Evolutionary conservation across 2,888 invertebrate genomes (phyloP), one percentile per base, ranked within the genome.

Genomic region (Pogonocherus hispidulus): DNA sequence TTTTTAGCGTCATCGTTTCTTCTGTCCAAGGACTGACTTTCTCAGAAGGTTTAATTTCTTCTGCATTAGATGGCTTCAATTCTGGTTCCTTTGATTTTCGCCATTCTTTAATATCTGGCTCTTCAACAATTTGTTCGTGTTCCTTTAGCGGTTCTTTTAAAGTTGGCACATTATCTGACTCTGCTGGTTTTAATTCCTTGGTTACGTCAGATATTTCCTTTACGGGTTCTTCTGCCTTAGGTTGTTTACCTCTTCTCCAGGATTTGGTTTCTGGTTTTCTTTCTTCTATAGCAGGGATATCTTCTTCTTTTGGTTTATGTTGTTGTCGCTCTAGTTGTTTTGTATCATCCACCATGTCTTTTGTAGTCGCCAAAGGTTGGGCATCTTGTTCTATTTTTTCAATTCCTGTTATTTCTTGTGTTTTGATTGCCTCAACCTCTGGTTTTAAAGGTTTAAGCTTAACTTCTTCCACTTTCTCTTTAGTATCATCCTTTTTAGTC

Each of bases 1-100:
- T 84, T 66, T 88, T 89, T 11, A 89, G 76, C 16, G 78, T 84
- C 9, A 89, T 84, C 67, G 87, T 86, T 82, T 92, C 90, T 78
- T 91, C 88, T 2, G 88, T 91, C 89, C 89, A 89, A 3, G 88
- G 87, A 70, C 71, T 46, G 35, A 54, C 52, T 64, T 70, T 49
- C 32, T 65, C 63, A 35, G 65, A 20, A 27, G 52, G n/a, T 52
- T 71, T 68, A 11, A 52, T 41, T 54, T 67, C 20, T 57, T 63
- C 55, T 18, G 63, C 49, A 44, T 52, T 27, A 27, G 52, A 32
- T 9, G 32, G 22, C 52, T 49, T 16, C 27, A 54, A 19, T 18
- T 32, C 41, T 41, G 67, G 22, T 37, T 69, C 63, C 62, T 54
- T 69, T 87, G 27, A 8, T 87, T 84, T 92, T 90, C 79, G 92